phyloP scores from a whole-genome alignment of 1,140 invertebrate genomes.

The Macrostomum lignano region DNA sequence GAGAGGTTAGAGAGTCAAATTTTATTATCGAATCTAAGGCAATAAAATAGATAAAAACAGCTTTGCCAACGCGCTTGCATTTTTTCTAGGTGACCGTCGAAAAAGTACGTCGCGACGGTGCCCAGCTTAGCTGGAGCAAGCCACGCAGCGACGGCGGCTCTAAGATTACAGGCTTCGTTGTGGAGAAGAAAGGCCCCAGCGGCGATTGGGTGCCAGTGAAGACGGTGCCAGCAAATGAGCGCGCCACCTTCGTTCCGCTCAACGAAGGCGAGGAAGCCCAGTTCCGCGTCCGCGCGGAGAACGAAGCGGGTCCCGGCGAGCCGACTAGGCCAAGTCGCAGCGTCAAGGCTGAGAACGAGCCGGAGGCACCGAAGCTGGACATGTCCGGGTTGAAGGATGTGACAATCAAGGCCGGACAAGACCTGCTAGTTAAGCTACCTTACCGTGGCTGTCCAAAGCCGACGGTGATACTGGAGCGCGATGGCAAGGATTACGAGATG shows the following conservation, averaged over 20 bases:
- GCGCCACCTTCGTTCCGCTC: slow-evolving; percentile 39
- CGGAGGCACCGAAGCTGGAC: slow-evolving; percentile 21
- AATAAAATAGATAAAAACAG: too few species aligned
- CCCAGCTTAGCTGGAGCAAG: slow-evolving; percentile 68
- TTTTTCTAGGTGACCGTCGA: slow-evolving; percentile 67
- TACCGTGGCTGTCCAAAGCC: slow-evolving; percentile 72
- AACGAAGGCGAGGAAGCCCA: slow-evolving; percentile 75
- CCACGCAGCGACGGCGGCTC: slow-evolving; percentile 70
- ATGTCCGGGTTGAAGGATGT: slow-evolving; percentile 66
- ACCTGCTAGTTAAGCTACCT: slow-evolving; percentile 74
- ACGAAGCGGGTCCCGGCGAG: slow-evolving; percentile 64
- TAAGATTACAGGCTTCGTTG: slow-evolving; percentile 69
- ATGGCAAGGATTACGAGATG: slow-evolving; percentile 34
- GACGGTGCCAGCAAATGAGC: slow-evolving; percentile 39
- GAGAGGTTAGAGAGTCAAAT: slow-evolving; percentile 65
- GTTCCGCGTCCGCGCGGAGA: slow-evolving; percentile 76
- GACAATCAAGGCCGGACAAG: slow-evolving; percentile 65
- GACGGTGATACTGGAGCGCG: slow-evolving; percentile 58
- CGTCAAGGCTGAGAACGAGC: slow-evolving; percentile 62
- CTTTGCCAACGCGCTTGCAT: slow-evolving; percentile 55
- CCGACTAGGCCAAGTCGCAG: slow-evolving; percentile 56
- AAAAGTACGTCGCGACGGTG: slow-evolving; percentile 71
- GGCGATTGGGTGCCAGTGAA: slow-evolving; percentile 68
- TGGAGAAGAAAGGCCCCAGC: slow-evolving; percentile 52
- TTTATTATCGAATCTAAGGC: slow-evolving; percentile 7